These are phyloP conservation scores for Diloba caeruleocephala DNA, from an alignment of 2,888 invertebrate species.

Conservation along the genomic window DNA sequence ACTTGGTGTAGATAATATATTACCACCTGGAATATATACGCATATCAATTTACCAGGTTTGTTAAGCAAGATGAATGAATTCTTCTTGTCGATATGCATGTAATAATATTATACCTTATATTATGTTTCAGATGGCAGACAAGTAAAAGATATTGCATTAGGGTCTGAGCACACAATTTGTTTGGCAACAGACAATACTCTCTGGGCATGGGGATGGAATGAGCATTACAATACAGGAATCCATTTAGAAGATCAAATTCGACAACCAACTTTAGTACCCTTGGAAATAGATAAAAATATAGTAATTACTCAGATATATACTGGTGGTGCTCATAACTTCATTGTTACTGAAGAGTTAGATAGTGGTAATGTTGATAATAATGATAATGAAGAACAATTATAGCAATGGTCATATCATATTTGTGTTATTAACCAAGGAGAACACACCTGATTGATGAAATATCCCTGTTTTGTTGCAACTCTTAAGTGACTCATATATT, in stretches of 20 bases:
- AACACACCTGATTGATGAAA: conserved; percentile 1
- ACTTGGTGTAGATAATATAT: conserved; percentile 86
- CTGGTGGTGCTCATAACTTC: conserved; percentile 85
- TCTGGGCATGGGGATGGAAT: conserved; percentile 97
- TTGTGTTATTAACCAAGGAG: conserved; percentile 11
- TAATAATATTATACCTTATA: background rate
- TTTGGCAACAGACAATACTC: conserved; percentile 89
- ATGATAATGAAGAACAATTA: conserved; percentile 1
- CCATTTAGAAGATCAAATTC: conserved; percentile 67
- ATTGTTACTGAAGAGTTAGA: conserved; percentile 62
- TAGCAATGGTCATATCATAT: background rate
- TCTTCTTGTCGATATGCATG: background rate
- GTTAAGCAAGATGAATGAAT: conserved; percentile 22
- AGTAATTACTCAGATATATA: conserved; percentile 72
- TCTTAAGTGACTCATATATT: conserved; percentile 14
- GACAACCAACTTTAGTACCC: conserved; percentile 71
- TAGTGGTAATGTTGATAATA: conserved; percentile 14
- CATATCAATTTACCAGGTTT: conserved; percentile 78
- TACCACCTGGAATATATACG: conserved; percentile 69
- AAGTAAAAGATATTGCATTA: conserved; percentile 89
- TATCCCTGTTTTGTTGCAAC: too few species aligned
- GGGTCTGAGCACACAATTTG: conserved; percentile 95
- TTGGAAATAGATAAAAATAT: conserved; percentile 57
- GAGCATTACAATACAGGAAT: conserved; percentile 96
- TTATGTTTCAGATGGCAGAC: conserved; percentile 77